Evolutionary conservation across 2,113 vertebrate genomes (phyloP), one percentile per base, ranked within the genome.

Genomic region (Podarcis muralis): DNA sequence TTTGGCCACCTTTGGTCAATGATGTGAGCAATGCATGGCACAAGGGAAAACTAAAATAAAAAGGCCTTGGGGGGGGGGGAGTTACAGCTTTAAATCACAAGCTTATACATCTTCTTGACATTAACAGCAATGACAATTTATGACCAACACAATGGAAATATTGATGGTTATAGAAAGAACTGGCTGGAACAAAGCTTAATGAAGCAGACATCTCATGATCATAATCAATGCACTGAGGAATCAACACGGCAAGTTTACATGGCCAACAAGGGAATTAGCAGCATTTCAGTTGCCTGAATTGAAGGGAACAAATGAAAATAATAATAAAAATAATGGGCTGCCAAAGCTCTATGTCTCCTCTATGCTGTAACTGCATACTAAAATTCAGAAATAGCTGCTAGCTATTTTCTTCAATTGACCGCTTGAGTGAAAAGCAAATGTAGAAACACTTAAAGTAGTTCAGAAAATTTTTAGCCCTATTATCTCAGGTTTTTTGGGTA

Each of bases 61-160:
- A 8, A 74, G 77, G 75, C 18, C 9, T 48, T n/a, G 32, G 69
- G 1, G 4, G 30, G 59, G 72, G 65, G 40, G 16, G 32, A 48
- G 20, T 43, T 85, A 87, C 74, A 27, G 1, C 72, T 75, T 25
- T 86, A 87, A 57, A 89, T 76, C 48, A 83, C 32, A 1, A 84
- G 0, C 66, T 37, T 89, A 6, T n/a, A 43, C 2, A 53, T 91
- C 1, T 0, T 81, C 2, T 13, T 91, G 66, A 0, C 27, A 85
- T 88, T 87, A 91, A 83, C 88, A 66, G 8, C 23, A 92, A 92
- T 88, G 91, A 30, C 40, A 80, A 53, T 69, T 30, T 68, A 32
- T 75, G 0, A 11, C 1, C 0, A 32, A 1, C 40, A 13, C 88
- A 84, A 91, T 85, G 12, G 87, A 85, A 84, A 84, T 9, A 32